Base-by-base conservation (phyloP, 1,140 invertebrate species). In the Aphaenogaster floridana region DNA sequence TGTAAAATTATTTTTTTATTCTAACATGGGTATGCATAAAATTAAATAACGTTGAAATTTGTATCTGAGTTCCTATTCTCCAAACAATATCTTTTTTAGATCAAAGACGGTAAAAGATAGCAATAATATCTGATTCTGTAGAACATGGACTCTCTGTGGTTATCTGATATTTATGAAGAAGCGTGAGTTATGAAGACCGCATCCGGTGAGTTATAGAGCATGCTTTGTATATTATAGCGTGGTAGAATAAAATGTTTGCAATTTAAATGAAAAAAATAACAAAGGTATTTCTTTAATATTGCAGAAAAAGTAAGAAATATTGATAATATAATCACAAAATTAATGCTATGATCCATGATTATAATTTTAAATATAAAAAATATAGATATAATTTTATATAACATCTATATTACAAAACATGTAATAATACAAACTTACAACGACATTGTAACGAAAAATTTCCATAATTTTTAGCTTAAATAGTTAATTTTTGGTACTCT, bases 121-220 rank as follows among this genome's bases (percentile, higher is more conserved):
- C 85, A 85, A 89, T 86, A 77, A 90, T 91, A 87, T 88, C 61
- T 90, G 69, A 85, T 88, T 76, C 54, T 59, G 68, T 63, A 72
- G 69, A 52, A 66, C 61, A 66, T 54, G 69, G 42, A 85, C 86
- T 90, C 87, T 90, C 71, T 63, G 63, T 77, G 84, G 76, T 87
- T 72, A 92, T 92, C 61, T 71, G 84, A 87, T 92, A 92, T 92
- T 92, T 92, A 92, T 87, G 57, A 92, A 90, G 74, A 81, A 77
- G n/a, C n/a, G 42, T 88, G 83, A 86, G 68, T 81, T 86, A 90
- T 76, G 74, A 86, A 77, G 39, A 88, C 52, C 48, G 61, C 64
- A 88, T 78, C 42, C 87, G 50, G 74, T n/a, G 52, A 85, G 71
- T 68, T 81, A 50, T 36, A 81, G 64, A 74, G 39, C 15, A 52